Evolutionary conservation across 1,140 invertebrate species (phyloP).

Genomic region (Dermatophagoides farinae): DNA sequence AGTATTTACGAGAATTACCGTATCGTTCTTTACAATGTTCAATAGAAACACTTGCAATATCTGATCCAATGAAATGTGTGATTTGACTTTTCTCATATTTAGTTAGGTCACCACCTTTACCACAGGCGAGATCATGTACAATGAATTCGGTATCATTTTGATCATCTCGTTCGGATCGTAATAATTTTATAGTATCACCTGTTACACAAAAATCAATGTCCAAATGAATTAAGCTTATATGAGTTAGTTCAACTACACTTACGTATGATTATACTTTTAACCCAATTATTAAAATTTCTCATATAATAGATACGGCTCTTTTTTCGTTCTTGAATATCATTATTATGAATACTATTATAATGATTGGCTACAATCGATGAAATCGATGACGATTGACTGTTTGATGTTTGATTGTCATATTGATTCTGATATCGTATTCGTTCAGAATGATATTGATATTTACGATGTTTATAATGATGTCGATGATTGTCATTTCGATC

Average conservation of each 20-base stretch:
- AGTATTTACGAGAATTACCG: constrained; percentile 26
- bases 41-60: constrained; percentile 78
- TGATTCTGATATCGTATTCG: not conserved
- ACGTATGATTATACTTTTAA: constrained; percentile 82
- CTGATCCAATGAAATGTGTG: constrained; percentile 63
- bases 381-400: constrained; percentile 12
- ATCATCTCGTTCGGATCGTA: constrained; percentile 21
- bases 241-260: constrained; percentile 19
- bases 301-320: constrained; percentile 76
- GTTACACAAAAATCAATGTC: not conserved
- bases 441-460: not conserved
- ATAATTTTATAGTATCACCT: not conserved
- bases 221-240: not conserved
- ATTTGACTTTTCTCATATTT: constrained; percentile 80
- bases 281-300: constrained; percentile 97
- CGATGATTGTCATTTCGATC: not conserved
- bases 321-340: constrained; percentile 49
- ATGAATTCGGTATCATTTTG: constrained; percentile 28
- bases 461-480: not conserved
- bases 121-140: constrained; percentile 44
- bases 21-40: constrained; percentile 37
- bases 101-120: constrained; percentile 87
- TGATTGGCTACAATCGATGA: constrained; percentile 48
- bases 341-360: constrained; percentile 63
- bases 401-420: not conserved